Evolutionary conservation across 1,140 invertebrate species (phyloP), one percentile per base, ranked within the genome.

Genomic region (Venturia canescens): DNA sequence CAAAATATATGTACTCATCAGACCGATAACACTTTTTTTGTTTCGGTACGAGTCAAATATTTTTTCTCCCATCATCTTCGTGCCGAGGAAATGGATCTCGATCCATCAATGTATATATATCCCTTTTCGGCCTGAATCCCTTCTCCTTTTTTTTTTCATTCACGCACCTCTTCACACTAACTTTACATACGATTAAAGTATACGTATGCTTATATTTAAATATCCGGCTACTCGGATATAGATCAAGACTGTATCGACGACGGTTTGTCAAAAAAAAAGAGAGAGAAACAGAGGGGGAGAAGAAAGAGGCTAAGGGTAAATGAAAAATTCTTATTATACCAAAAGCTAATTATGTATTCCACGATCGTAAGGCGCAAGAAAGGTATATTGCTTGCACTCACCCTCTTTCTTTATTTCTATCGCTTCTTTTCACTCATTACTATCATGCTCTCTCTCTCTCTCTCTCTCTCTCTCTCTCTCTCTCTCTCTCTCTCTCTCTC

Each of bases 281-380:
- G 26, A 34, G 29, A 69, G 3, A 34, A 1, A 63, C 1, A 26
- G 23, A 63, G 6, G 53, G n/a, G 27, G 29, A 31, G 27, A 29
- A 11, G 27, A 69, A 29, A 18, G 15, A 69, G 80, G 38, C 69
- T 78, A 84, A 75, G 63, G 77, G 66, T 16, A 34, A 69, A 69
- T 53, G 44, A 26, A 66, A 82, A 82, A 84, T 82, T 82, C 53
- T 83, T 76, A 85, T 85, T 82, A n/a, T n/a, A 81, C 50, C 74
- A 63, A 57, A 48, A 31, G 71, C 34, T 82, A 82, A 84, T 85
- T 86, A 84, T 79, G 78, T 79, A 85, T 86, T 83, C 82, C 48
- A 80, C 57, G 82, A 86, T 85, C 75, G 34, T 44, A 48, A 83
- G 74, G 72, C 78, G 72, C 23, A 29, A 53, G 26, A 16, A 60